Evolutionary conservation across 2,888 invertebrate genomes (phyloP).

Genomic region (Sturmia bella): DNA sequence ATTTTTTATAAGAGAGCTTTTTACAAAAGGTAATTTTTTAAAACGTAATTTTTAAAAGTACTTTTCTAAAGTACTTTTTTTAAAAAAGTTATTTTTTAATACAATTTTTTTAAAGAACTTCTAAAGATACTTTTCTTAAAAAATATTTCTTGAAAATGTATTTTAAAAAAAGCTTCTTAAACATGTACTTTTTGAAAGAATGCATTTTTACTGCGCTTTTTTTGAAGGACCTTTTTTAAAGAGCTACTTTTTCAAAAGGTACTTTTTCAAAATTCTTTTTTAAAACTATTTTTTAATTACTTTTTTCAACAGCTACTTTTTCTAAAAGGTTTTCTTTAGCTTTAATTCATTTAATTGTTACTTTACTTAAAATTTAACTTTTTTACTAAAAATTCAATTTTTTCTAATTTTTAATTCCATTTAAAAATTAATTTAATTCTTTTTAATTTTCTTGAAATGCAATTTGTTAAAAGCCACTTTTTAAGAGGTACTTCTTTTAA

Average conservation of each 20-base stretch:
- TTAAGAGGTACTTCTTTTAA: no score
- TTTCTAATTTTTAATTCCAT: no score
- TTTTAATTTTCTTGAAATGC: no score
- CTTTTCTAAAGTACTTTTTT: neutral
- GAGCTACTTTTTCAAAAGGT: neutral
- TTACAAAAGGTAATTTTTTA: neutral
- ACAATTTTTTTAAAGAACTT: neutral
- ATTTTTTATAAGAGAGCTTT: neutral
- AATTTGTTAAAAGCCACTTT: no score
- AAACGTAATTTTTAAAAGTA: neutral
- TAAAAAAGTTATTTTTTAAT: neutral
- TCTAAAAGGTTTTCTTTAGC: no score
- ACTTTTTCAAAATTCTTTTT: neutral
- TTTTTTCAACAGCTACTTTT: no score
- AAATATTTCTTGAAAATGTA: neutral
- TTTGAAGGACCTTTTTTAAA: neutral
- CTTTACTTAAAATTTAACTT: no score
- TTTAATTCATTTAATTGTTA: no score
- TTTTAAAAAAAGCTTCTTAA: neutral
- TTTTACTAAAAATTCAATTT: no score
- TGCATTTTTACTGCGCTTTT: neutral
- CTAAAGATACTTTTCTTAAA: neutral
- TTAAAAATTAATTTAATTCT: no score
- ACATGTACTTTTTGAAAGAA: neutral
- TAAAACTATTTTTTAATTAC: no score